A percentile compares a stretch with the other conserved stretches of the same genome.
phyloP scores from a whole-genome alignment of 2,797 vertebrate genomes.

The Muraenolepis orangiensis region DNA sequence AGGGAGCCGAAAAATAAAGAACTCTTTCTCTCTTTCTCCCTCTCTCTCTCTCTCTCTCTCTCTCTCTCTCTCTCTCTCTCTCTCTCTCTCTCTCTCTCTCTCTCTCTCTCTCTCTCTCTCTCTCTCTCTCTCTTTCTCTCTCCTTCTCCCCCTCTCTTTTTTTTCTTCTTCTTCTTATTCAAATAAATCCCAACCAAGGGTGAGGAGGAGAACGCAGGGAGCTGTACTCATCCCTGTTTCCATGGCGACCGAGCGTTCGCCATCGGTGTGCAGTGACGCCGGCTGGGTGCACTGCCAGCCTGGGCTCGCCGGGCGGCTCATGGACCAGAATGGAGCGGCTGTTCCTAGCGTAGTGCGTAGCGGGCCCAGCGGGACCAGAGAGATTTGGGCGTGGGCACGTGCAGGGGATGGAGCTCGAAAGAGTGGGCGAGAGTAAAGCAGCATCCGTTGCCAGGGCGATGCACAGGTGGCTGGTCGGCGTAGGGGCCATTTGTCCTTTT shows the following conservation, averaged over 20 bases:
- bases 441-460: constrained; percentile 7
- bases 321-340: constrained; percentile 52
- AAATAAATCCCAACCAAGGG: constrained; percentile 30
- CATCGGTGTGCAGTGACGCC: constrained; percentile 68
- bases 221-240: constrained; percentile 73
- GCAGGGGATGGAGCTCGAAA: constrained; percentile 23
- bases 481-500: constrained; percentile 34
- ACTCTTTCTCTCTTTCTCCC: background rate
- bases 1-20: constrained; percentile 12
- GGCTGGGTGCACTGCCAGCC: constrained; percentile 61
- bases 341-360: constrained; percentile 66
- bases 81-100: background rate
- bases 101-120: background rate
- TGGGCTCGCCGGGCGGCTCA: constrained; percentile 53
- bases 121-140: background rate
- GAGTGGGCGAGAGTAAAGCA: constrained; percentile 12
- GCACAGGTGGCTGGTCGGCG: background rate
- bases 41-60: background rate
- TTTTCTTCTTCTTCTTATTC: background rate
- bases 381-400: constrained; percentile 29
- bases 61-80: background rate
- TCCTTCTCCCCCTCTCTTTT: background rate
- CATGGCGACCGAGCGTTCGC: constrained; percentile 72
- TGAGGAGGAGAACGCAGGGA: constrained; percentile 53
- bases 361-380: constrained; percentile 40